Evolutionary conservation across 2,797 vertebrate species (phyloP), one percentile per base, ranked within the genome.

Genomic region (Atherinosoma microstoma): DNA sequence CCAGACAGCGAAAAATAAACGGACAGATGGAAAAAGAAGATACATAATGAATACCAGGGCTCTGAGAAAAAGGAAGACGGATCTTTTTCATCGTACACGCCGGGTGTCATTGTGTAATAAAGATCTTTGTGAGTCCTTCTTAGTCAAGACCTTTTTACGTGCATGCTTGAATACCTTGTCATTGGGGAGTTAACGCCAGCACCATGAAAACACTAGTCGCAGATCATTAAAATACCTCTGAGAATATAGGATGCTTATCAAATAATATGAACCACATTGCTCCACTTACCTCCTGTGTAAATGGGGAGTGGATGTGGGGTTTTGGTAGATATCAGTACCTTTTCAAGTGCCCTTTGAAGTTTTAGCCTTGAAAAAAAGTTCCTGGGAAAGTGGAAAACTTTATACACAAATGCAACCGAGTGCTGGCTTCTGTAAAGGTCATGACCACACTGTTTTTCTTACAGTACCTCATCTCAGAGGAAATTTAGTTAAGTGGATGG

Each of bases 261-360:
- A 95, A 94, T 96, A 96, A 96, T 95, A 94, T 89, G 93, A 95
- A 96, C 91, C 96, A 96, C 91, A 94, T 96, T 96, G 91, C 83
- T 71, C 84, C 73, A 73, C 84, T 73, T 79, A 85, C 82, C 82
- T 87, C 70, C 54, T 65, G 72, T 83, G 72, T 75, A 77, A 76
- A 84, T 63, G 85, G 80, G 75, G 83, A 90, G 84, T 73, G 83
- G 76, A 78, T 85, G 60, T 59, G 49, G 60, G 82, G 84, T 70
- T 71, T 64, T 75, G 80, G 84, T 45, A 78, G 93, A 94, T 93
- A 94, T 91, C 89, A 91, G 79, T 75, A 92, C 92, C 92, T 94
- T 92, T 90, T 94, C 86, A 92, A 86, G 89, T 90, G 45, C 67
- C 72, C 92, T 95, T 95, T 95, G 93, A 95, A 93, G 92, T 93